Base-by-base conservation (phyloP, 2,797 vertebrate genomes). In the Steatocranus sp. region DNA sequence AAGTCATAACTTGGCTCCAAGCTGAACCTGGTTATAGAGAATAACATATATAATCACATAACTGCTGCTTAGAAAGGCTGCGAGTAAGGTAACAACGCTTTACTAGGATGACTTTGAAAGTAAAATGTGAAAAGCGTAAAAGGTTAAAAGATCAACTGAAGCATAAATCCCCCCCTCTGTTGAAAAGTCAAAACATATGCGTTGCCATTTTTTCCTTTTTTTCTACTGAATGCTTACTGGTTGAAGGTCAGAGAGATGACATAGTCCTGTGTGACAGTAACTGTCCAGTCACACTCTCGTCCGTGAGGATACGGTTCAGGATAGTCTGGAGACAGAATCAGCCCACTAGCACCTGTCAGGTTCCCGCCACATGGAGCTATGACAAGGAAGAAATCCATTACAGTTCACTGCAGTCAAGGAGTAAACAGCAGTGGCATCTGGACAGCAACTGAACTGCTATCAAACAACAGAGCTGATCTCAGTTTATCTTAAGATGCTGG, bases 1-100 rank as follows among this genome's bases (percentile, higher is more conserved):
- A 99, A 99, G 94, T 99, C 99, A 9, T 99, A 99, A 91, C 98
- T 98, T 34, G 98, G 97, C 92, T 99, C 99, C 92, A 99, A 92
- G 88, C 97, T 99, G 95, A 99, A 99, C 93, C 99, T 99, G 91
- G 23, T 68, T 8, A 63, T 11, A 84, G 11, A 86, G 20, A 32
- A 10, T 4, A 17, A 30, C 5, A 32, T 12, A 38, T 61, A 6
- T 11, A 58, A 53, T 84, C 30, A 48, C 20, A 68, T n/a, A 53
- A 48, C 34, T 78, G 48, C 32, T 70, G 27, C 12, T 30, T 7
- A 43, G 17, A 50, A 34, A 0, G 61, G 12, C 6, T 32, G 3
- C 6, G 7, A 38, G 7, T n/a, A 51, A 3, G 3, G 4, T 27
- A 76, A 11, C 61, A 66, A 41, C 3, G 14, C 36, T 43, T 43